These are phyloP conservation scores for Subacronicta megacephala DNA, from an alignment of 2,888 invertebrate genomes.

Conservation along the genomic window DNA sequence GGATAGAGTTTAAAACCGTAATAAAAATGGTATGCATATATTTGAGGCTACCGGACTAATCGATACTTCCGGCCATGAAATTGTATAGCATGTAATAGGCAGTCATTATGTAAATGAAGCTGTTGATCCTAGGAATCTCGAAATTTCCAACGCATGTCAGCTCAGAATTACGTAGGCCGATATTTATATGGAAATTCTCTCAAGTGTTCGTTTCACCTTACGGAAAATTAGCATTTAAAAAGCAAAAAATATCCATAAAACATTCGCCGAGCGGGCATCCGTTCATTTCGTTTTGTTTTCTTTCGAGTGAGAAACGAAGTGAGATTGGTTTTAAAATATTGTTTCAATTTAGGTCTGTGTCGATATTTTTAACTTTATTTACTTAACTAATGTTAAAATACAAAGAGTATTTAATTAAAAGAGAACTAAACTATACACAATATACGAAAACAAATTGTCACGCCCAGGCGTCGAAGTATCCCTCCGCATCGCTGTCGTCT, in stretches of 20 bases:
- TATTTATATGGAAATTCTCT: slow-evolving; percentile 32
- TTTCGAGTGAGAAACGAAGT: slow-evolving; percentile 61
- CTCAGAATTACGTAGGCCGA: background rate
- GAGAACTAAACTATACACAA: too few species aligned
- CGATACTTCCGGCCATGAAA: background rate
- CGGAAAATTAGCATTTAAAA: slow-evolving; percentile 70
- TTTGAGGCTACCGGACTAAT: background rate
- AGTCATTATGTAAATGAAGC: background rate
- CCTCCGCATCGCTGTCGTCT: too few species aligned
- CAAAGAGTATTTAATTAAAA: too few species aligned
- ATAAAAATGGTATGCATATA: background rate
- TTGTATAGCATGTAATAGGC: background rate
- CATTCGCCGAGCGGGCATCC: slow-evolving; percentile 64
- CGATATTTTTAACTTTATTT: slow-evolving; percentile 58
- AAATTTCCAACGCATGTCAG: background rate
- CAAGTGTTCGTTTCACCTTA: slow-evolving; percentile 51
- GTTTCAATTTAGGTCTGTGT: slow-evolving; percentile 54
- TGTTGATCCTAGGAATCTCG: background rate
- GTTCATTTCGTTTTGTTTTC: slow-evolving; percentile 68
- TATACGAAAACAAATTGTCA: too few species aligned
- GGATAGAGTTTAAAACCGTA: background rate
- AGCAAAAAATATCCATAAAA: slow-evolving; percentile 71
- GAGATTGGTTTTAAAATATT: slow-evolving; percentile 67
- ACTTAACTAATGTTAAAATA: slow-evolving; percentile 39
- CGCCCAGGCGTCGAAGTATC: too few species aligned